These are phyloP conservation scores for Numenius arquata DNA, from an alignment of 2,113 vertebrate genomes.

Conservation along the genomic window DNA sequence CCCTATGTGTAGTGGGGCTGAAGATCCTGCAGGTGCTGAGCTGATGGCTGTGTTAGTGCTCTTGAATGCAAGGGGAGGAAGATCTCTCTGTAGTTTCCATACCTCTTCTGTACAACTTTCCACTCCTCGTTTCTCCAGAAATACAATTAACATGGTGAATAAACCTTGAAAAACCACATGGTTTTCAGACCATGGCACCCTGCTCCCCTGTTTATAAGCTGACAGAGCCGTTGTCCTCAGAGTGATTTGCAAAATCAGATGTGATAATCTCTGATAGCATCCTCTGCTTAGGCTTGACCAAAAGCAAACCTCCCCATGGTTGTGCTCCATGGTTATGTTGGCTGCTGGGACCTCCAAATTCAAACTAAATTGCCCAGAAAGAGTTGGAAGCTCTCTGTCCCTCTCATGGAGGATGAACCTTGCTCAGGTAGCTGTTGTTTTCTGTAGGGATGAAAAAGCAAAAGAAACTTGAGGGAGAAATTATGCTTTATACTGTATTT, in stretches of 20 bases:
- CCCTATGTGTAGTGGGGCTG: neutral
- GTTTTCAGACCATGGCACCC: neutral
- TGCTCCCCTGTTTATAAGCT: neutral
- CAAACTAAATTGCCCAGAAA: neutral
- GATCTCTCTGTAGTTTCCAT: neutral
- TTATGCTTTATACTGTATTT: neutral
- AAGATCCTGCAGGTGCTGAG: no score
- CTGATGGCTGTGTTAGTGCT: neutral
- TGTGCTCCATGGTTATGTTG: fast-evolving
- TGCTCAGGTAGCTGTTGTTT: neutral
- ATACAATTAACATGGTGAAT: neutral
- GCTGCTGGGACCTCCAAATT: neutral
- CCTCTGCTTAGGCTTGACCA: neutral
- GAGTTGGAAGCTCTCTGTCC: neutral
- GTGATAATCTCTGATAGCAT: no score
- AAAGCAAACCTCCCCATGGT: neutral
- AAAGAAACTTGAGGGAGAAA: neutral
- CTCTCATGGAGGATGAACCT: neutral
- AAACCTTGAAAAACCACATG: neutral
- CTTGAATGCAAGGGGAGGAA: neutral
- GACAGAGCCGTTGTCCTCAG: neutral
- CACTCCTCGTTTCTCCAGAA: neutral
- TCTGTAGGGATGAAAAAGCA: neutral
- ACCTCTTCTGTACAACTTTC: neutral
- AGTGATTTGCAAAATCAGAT: neutral